Evolutionary conservation across 2,113 vertebrate species (phyloP).

Genomic region (Zapus hudsonius): DNA sequence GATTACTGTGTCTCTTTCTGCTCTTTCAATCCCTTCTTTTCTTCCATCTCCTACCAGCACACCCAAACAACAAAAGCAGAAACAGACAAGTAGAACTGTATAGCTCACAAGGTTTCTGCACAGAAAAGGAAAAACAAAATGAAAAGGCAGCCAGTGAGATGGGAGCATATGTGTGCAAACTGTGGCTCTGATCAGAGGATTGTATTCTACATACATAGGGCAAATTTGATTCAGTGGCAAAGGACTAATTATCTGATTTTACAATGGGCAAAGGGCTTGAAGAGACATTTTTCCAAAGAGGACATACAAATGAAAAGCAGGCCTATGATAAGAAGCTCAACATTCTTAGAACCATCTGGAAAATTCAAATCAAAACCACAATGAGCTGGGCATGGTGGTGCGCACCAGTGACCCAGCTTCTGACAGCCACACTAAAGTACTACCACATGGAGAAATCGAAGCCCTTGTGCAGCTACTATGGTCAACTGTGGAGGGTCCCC

Average conservation of each 20-base stretch:
- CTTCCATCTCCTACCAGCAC: neutral
- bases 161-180: neutral
- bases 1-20: neutral
- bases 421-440: neutral
- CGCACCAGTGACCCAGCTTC: neutral
- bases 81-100: neutral
- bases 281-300: neutral
- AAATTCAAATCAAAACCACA: neutral
- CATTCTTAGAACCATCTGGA: neutral
- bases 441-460: neutral
- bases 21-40: neutral
- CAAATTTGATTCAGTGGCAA: neutral
- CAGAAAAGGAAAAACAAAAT: neutral
- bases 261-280: neutral
- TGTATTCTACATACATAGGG: neutral
- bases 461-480: neutral
- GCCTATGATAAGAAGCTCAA: neutral
- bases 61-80: neutral
- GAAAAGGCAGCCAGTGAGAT: neutral
- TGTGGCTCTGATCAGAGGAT: neutral
- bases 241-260: neutral
- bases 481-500: neutral
- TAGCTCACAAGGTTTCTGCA: neutral
- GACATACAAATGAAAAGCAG: neutral
- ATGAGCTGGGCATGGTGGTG: neutral